A percentile compares a stretch with the other conserved stretches of the same genome.
Evolutionary conservation across 2,113 vertebrate species (phyloP).

Genomic region (Brachypteracias leptosomus): DNA sequence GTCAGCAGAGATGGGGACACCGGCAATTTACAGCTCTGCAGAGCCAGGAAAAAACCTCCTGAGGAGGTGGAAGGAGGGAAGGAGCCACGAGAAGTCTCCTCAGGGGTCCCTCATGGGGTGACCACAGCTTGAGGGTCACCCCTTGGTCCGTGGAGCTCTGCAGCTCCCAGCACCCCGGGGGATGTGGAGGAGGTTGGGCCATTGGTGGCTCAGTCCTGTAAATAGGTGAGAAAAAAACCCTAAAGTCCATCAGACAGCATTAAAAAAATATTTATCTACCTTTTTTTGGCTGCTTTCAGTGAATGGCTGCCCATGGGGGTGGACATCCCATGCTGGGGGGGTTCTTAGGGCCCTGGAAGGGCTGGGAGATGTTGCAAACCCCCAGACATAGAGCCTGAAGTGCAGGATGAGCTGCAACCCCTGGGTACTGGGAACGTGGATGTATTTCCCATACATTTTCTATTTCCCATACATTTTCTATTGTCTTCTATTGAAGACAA

Average conservation of each 20-base stretch:
- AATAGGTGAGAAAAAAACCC: neutral
- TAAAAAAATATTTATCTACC: neutral
- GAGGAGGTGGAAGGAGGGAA: neutral
- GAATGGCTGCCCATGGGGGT: neutral
- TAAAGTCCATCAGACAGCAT: neutral
- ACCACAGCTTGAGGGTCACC: neutral
- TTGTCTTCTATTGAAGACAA: no score
- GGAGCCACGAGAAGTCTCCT: neutral
- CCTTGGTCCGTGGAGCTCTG: accelerated
- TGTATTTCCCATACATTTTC: neutral
- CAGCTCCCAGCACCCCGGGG: neutral
- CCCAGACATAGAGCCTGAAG: neutral
- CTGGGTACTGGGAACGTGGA: accelerated
- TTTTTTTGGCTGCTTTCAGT: neutral
- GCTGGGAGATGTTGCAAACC: neutral
- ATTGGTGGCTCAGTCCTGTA: neutral
- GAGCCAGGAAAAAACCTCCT: neutral
- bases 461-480: no score
- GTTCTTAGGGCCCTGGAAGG: neutral
- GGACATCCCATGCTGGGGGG: no score
- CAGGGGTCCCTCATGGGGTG: neutral
- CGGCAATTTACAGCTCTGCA: slow-evolving; percentile 7
- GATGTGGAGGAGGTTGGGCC: neutral
- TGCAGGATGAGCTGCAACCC: accelerated
- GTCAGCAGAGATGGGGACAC: neutral